Conservation (phyloP, 2,113 vertebrate genomes). For the Siniperca knerii region DNA sequence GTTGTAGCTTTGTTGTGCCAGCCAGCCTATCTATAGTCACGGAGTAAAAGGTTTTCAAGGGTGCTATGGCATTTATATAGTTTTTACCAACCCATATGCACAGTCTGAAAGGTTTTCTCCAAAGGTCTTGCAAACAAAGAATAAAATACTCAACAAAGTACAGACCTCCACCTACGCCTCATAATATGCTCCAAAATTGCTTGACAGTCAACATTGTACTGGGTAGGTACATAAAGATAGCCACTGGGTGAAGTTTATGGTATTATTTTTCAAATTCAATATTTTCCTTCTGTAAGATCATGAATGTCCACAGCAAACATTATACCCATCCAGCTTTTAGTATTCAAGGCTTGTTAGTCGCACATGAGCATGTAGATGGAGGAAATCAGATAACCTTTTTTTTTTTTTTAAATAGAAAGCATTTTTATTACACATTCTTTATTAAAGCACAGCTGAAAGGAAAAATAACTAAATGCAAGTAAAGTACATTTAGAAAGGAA, state of each 20-base stretch:
- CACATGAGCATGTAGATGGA: background rate
- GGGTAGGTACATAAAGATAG: background rate
- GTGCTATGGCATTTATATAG: background rate
- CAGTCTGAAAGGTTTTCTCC: background rate
- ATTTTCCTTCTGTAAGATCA: background rate
- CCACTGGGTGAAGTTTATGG: background rate
- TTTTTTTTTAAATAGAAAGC: background rate
- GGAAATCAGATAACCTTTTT: background rate
- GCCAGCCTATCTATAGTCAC: background rate
- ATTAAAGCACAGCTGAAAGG: background rate
- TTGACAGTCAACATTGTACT: background rate
- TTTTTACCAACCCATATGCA: background rate
- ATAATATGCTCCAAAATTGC: background rate
- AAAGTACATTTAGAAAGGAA: background rate
- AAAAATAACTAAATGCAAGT: background rate
- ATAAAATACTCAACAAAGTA: background rate
- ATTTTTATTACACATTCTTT: background rate
- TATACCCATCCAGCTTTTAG: background rate
- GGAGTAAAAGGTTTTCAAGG: background rate
- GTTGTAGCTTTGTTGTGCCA: background rate
- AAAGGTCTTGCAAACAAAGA: background rate
- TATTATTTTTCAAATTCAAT: background rate
- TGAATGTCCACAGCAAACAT: background rate
- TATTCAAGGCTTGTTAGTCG: background rate
- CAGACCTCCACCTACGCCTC: background rate